A percentile compares a stretch with the other conserved stretches of the same genome.
These are phyloP conservation scores for Gadopsis marmoratus DNA, from an alignment of 2,797 vertebrate species.

Conservation along the genomic window DNA sequence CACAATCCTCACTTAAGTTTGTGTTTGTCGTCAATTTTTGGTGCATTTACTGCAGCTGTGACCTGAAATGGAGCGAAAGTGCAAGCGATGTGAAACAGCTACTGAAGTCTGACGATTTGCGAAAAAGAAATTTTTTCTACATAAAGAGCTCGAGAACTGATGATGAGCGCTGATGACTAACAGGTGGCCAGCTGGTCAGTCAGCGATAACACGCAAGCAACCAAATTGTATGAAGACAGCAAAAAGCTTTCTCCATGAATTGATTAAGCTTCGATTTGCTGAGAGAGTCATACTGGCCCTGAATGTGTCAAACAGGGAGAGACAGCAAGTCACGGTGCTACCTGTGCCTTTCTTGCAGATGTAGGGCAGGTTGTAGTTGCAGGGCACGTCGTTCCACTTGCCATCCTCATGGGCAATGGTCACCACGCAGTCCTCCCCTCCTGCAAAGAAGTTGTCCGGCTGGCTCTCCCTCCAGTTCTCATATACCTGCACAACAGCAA, in stretches of 20 bases:
- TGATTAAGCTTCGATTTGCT: constrained; percentile 2
- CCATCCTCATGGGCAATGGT: constrained; percentile 95
- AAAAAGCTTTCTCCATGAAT: constrained; percentile 12
- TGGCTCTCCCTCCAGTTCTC: constrained; percentile 97
- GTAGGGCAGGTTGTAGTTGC: constrained; percentile 98
- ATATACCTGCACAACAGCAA: constrained; percentile 85
- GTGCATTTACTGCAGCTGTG: constrained; percentile 29
- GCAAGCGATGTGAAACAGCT: constrained; percentile 28
- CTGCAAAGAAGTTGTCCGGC: constrained; percentile 97
- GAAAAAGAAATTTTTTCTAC: constrained; percentile 18
- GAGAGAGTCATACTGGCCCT: neutral
- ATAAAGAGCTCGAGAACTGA: constrained; percentile 8
- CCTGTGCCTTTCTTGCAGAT: constrained; percentile 98
- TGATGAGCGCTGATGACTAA: constrained; percentile 50
- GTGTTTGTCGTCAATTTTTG: constrained; percentile 31
- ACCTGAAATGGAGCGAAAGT: constrained; percentile 39
- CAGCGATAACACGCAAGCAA: constrained; percentile 19
- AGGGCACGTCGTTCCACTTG: constrained; percentile 97
- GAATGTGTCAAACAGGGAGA: constrained; percentile 10
- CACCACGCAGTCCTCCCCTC: constrained; percentile 96
- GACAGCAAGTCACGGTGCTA: constrained; percentile 48
- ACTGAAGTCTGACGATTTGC: constrained; percentile 27
- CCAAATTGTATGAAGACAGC: neutral
- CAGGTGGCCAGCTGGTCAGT: constrained; percentile 50
- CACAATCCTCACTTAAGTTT: constrained; percentile 36